phyloP scores from a whole-genome alignment of 2,888 invertebrate species.

The Gerris lacustris region DNA sequence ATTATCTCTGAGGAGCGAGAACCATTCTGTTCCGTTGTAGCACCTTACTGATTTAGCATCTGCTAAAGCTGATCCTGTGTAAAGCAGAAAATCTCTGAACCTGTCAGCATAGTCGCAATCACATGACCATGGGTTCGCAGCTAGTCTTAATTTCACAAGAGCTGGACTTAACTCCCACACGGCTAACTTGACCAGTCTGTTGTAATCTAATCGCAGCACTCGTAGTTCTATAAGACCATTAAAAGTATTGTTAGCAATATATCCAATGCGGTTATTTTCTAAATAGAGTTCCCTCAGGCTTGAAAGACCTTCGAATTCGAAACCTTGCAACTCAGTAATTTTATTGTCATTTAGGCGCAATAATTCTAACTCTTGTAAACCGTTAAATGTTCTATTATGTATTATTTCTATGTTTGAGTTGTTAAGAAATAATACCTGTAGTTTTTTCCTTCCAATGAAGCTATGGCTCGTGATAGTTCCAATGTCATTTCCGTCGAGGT shows the following conservation, averaged over 20 bases:
- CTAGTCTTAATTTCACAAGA: slow-evolving; percentile 51
- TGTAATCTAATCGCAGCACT: slow-evolving; percentile 57
- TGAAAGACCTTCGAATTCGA: slow-evolving; percentile 67
- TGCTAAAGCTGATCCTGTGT: slow-evolving; percentile 49
- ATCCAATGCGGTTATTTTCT: slow-evolving; percentile 57
- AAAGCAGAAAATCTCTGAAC: slow-evolving; percentile 62
- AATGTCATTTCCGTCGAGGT: slow-evolving; percentile 72
- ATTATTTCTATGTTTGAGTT: slow-evolving; percentile 63
- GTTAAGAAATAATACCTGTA: slow-evolving; percentile 63
- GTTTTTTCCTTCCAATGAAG: slow-evolving; percentile 69
- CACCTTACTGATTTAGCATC: slow-evolving; percentile 56
- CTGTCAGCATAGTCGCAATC: slow-evolving; percentile 66
- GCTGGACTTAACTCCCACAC: slow-evolving; percentile 58
- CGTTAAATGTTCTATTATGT: slow-evolving; percentile 72
- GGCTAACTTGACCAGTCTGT: slow-evolving; percentile 53
- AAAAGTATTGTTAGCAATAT: slow-evolving; percentile 61
- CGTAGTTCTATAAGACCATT: slow-evolving; percentile 50
- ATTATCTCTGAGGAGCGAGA: slow-evolving; percentile 46
- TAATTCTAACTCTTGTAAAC: slow-evolving; percentile 61
- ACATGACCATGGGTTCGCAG: slow-evolving; percentile 69
- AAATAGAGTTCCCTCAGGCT: slow-evolving; percentile 58
- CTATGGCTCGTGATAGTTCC: slow-evolving; percentile 64
- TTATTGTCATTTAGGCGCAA: slow-evolving; percentile 64
- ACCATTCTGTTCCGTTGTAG: slow-evolving; percentile 47
- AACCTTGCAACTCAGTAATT: slow-evolving; percentile 55